A percentile compares a stretch with the other conserved stretches of the same genome.
Conservation (phyloP, 2,888 invertebrate genomes). For the Drosophila antonietae region DNA sequence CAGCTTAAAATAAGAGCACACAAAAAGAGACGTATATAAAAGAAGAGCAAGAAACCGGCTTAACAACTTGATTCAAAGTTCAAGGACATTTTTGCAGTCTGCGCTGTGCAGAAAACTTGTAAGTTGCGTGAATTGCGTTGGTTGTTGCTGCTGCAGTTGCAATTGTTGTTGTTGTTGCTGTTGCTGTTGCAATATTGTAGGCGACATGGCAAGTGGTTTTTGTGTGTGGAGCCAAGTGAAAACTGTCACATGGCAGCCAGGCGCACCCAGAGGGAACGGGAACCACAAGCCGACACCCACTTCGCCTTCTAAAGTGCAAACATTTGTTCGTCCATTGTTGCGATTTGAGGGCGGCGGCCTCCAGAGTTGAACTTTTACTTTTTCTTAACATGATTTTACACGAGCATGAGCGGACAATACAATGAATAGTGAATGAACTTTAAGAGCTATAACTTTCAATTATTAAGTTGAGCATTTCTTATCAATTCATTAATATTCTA, state of each 20-base stretch:
- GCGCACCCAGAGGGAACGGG: slow-evolving; percentile 35
- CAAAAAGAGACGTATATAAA: slow-evolving; percentile 1
- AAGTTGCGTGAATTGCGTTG: slow-evolving; percentile 45
- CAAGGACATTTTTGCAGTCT: slow-evolving; percentile 57
- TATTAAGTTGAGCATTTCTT: background rate
- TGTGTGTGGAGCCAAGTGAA: slow-evolving; percentile 40
- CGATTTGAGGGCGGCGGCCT: slow-evolving; percentile 8
- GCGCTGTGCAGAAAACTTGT: slow-evolving; percentile 24
- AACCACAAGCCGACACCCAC: slow-evolving; percentile 23
- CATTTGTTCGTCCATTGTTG: slow-evolving; percentile 28
- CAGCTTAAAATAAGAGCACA: slow-evolving; percentile 16
- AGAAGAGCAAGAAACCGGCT: slow-evolving; percentile 45
- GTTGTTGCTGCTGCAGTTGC: slow-evolving; percentile 15
- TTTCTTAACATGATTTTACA: slow-evolving; percentile 23
- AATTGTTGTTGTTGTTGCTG: slow-evolving; percentile 7
- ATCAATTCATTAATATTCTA: background rate
- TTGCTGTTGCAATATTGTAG: slow-evolving; percentile 20
- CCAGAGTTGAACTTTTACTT: slow-evolving; percentile 56
- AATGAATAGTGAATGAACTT: background rate
- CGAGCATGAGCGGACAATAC: background rate
- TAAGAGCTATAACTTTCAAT: background rate
- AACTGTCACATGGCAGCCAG: slow-evolving; percentile 48
- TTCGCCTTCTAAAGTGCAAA: slow-evolving; percentile 32
- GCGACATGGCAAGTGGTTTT: slow-evolving; percentile 32
- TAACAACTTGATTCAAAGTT: slow-evolving; percentile 54